Evolutionary conservation across 2,888 invertebrate genomes (phyloP), one percentile per base, ranked within the genome.

Genomic region (Plutella xylostella): DNA sequence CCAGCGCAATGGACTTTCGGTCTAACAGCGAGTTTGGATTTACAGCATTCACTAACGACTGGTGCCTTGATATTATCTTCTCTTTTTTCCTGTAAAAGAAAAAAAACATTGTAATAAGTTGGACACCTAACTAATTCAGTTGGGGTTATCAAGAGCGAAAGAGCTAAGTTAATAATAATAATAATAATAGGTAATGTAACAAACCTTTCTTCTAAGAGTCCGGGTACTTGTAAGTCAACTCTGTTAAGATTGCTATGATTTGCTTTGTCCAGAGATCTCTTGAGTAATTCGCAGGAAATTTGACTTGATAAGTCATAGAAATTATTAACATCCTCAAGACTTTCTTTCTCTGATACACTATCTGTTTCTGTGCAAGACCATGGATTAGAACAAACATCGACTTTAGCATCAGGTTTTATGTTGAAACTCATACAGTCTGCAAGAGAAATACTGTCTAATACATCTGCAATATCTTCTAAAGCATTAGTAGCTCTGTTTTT

Each of bases 1-100:
- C 94, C 43, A 89, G 53, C 0, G 87, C 74, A 5, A 89, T 66
- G 1, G 87, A 74, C 50, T 78, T 82, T 43, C 85, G 73, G 52
- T 90, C 88, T 19, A 88, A 68, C 12, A 69, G 60, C 4, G 70
- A 70, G 7, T 73, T 74, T 5, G 71, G 61, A 22, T 85, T 82
- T 34, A 90, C 57, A 7, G 84, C 79, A 40, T 78, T 72, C 3
- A 85, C 72, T 37, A 92, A 49, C 15, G 51, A 64, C 34, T 65
- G 61, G 65, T 58, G 84, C 56, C 63, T 69, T 28, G 65, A 66
- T 50, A 66, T 67, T 57, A 62, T 58, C 49, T 72, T 79, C 7
- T 76, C 68, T 42, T 74, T 66, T 58, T 83, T 68, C 43, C 89
- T 89, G 72, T 47, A 82, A 83, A 54, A 55, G 55, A 58, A 14